Evolutionary conservation across 1,140 invertebrate genomes (phyloP).

Genomic region (Caenorhabditis brenneri): DNA sequence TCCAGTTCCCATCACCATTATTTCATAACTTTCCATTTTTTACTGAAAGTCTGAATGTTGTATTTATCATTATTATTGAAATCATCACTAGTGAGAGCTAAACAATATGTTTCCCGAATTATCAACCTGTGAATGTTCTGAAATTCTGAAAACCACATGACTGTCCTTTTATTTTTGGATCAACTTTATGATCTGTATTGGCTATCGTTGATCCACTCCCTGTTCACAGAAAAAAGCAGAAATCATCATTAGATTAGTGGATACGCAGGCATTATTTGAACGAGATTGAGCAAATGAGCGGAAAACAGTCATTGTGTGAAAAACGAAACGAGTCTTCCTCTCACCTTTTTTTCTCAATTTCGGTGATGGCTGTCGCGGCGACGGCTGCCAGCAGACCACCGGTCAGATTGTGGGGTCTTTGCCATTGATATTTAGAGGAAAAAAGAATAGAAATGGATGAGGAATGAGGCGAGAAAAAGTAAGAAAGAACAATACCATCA

Average conservation of each 20-base stretch:
- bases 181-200: neutral
- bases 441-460: neutral
- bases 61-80: too few species aligned
- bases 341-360: neutral
- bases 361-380: neutral
- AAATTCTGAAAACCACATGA: neutral
- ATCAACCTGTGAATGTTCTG: too few species aligned
- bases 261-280: slow-evolving; percentile 8
- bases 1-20: too few species aligned
- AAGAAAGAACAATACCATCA: slow-evolving; percentile 23
- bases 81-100: too few species aligned
- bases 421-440: slow-evolving; percentile 24
- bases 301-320: slow-evolving; percentile 36
- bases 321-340: slow-evolving; percentile 34
- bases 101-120: too few species aligned
- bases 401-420: neutral
- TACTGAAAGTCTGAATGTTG: too few species aligned
- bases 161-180: neutral
- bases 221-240: neutral
- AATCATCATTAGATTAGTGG: neutral
- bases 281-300: slow-evolving; percentile 12
- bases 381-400: slow-evolving; percentile 16
- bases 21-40: too few species aligned
- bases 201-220: neutral
- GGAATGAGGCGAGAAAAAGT: neutral